Percentiles rank a stretch among this genome's conserved stretches.
These are phyloP conservation scores for Autographa gamma DNA, from an alignment of 2,888 invertebrate species.

Conservation along the genomic window DNA sequence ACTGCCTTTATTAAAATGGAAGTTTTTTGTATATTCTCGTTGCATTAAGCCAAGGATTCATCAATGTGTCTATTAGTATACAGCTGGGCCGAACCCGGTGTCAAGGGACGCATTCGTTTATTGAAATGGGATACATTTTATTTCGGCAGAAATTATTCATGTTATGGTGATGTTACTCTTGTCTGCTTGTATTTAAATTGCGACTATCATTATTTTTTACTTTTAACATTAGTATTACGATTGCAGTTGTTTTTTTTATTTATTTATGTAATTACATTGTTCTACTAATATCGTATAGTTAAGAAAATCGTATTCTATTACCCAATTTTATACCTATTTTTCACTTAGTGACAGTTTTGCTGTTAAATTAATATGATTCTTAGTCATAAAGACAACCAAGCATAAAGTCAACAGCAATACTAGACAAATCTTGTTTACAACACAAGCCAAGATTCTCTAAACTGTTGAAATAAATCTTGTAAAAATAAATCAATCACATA, in stretches of 20 bases:
- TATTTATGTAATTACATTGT: no score
- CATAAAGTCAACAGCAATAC: background rate
- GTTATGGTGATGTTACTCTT: slow-evolving; percentile 35
- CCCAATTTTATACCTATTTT: no score
- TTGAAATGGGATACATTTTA: slow-evolving; percentile 66
- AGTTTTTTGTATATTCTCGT: slow-evolving; percentile 53
- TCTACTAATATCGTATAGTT: no score
- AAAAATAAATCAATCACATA: slow-evolving; percentile 60
- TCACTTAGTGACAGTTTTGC: no score
- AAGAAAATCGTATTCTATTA: no score
- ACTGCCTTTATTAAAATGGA: slow-evolving; percentile 64
- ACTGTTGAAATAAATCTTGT: slow-evolving; percentile 36
- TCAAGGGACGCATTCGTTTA: slow-evolving; percentile 82
- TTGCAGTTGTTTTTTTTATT: no score
- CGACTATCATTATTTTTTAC: background rate
- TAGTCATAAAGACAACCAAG: background rate
- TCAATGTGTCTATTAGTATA: slow-evolving; percentile 83
- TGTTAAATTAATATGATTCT: no score
- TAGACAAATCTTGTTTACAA: background rate
- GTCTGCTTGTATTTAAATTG: slow-evolving; percentile 5
- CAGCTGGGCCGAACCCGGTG: slow-evolving; percentile 56
- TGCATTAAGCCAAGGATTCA: slow-evolving; percentile 69
- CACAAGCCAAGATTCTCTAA: slow-evolving; percentile 14
- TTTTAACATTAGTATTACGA: background rate
- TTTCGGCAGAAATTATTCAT: slow-evolving; percentile 36